Evolutionary conservation across 1,140 invertebrate species (phyloP), one percentile per base, ranked within the genome.

Genomic region (Dysdera silvatica): DNA sequence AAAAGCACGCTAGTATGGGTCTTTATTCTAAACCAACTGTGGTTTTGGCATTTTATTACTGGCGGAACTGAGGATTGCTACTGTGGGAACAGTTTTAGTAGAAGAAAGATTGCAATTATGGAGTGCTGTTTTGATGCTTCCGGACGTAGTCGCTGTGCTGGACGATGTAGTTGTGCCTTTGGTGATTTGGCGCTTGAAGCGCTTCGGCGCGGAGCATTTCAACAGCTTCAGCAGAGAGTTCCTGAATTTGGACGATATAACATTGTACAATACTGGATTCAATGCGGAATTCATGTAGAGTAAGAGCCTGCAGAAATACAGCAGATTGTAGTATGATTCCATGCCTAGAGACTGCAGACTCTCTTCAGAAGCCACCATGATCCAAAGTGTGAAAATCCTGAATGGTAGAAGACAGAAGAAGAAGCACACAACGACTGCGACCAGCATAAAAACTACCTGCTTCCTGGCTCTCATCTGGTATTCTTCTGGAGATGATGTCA

Each of bases 181-280:
- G 32, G 62, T 61, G 41, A 41, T 48, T 10, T 61, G 51, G 0
- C 43, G 29, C 0, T 43, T 32, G 1, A 66, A 51, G 26, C 37
- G 20, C 23, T 40, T 47, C 23, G 54, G 33, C 4, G 14, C 12
- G 2, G 56, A 61, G 40, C 69, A 69, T 5, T 64, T n/a, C 2
- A 72, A 49, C 18, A 65, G 58, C 1, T 65, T 20, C 5, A 70
- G 52, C 70, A 92, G 92, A 0, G 88, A 89, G 18, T 85, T 83
- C 12, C 91, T 81, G 76, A 93, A 94, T 75, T 92, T 93, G 0
- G 88, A 89, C n/a, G 88, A 91, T 85, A 91, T 91, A 14, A 90
- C 79, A 29, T 74, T 73, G 76, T 94, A 93, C 16, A 93, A 79
- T 67, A 93, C 89, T 4, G 91, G 91, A 77, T 93, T 94, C 59